phyloP scores from a whole-genome alignment of 2,797 vertebrate genomes.

The Trachurus trachurus region DNA sequence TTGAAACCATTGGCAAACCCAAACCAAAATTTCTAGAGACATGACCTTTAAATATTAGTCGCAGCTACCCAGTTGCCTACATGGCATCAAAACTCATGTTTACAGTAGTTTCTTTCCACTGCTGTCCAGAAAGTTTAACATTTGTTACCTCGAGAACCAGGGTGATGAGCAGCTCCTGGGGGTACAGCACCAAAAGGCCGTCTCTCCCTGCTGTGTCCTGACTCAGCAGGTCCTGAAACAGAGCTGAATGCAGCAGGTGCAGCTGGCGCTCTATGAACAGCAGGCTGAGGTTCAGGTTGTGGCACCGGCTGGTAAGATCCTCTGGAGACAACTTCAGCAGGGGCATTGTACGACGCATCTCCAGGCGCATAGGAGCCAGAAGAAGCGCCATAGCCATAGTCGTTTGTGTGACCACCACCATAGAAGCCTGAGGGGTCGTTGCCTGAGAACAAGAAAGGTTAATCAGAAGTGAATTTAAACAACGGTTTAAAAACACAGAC shows the following conservation, averaged over 20 bases:
- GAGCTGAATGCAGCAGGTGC: not conserved
- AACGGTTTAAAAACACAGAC: fast-evolving
- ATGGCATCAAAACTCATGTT: not conserved
- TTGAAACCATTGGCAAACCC: too few species aligned
- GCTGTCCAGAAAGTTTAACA: not conserved
- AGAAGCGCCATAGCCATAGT: not conserved
- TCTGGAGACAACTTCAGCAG: not conserved
- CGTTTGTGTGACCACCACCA: not conserved
- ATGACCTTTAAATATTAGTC: too few species aligned
- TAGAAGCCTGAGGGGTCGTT: not conserved
- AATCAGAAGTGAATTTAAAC: not conserved
- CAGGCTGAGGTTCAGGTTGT: not conserved
- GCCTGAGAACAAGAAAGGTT: not conserved
- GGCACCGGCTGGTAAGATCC: not conserved
- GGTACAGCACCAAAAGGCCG: not conserved
- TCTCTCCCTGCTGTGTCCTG: not conserved
- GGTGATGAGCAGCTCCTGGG: not conserved
- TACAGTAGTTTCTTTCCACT: not conserved
- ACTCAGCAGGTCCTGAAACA: not conserved
- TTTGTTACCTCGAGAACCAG: not conserved
- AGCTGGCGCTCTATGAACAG: not conserved
- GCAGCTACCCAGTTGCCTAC: not conserved
- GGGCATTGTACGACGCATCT: not conserved
- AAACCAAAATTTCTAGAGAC: too few species aligned
- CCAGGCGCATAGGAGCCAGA: not conserved